Percentiles rank a stretch among this genome's conserved stretches.
Evolutionary conservation across 2,797 vertebrate species (phyloP).

Genomic region (Buceros bicornis): DNA sequence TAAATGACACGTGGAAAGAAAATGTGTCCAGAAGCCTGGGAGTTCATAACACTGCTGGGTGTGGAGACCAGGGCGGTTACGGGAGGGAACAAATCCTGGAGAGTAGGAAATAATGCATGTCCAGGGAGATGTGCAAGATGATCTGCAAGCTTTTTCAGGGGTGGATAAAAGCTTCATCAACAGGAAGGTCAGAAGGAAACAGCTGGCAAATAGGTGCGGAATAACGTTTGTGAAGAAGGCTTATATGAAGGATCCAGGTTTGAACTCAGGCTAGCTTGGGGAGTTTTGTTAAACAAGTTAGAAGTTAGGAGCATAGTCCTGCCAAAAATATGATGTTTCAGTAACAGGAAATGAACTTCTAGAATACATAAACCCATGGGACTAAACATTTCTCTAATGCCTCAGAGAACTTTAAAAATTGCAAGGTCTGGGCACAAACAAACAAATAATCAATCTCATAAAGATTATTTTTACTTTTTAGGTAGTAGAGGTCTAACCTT

Average conservation of each 20-base stretch:
- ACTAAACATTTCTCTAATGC: not conserved
- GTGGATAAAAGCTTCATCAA: slow-evolving; percentile 7
- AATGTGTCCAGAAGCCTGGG: not conserved
- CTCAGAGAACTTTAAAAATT: not conserved
- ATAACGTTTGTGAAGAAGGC: not conserved
- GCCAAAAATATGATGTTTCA: not conserved
- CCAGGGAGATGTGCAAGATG: slow-evolving; percentile 1
- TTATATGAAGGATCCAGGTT: not conserved
- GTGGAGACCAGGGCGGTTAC: not conserved
- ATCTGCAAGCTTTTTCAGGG: not conserved
- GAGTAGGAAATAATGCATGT: not conserved
- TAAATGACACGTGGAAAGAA: not conserved
- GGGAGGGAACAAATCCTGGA: not conserved
- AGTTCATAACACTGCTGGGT: slow-evolving; percentile 23
- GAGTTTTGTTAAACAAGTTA: not conserved
- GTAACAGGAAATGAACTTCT: not conserved
- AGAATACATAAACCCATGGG: not conserved
- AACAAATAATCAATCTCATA: not conserved
- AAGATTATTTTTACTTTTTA: not conserved
- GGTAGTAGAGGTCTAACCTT: not conserved
- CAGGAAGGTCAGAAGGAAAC: slow-evolving; percentile 50
- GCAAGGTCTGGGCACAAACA: not conserved
- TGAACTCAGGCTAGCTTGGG: not conserved
- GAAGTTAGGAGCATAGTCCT: not conserved
- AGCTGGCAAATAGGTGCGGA: slow-evolving; percentile 16